Evolutionary conservation across 2,113 vertebrate species (phyloP).

Genomic region (Synodontis membranacea): DNA sequence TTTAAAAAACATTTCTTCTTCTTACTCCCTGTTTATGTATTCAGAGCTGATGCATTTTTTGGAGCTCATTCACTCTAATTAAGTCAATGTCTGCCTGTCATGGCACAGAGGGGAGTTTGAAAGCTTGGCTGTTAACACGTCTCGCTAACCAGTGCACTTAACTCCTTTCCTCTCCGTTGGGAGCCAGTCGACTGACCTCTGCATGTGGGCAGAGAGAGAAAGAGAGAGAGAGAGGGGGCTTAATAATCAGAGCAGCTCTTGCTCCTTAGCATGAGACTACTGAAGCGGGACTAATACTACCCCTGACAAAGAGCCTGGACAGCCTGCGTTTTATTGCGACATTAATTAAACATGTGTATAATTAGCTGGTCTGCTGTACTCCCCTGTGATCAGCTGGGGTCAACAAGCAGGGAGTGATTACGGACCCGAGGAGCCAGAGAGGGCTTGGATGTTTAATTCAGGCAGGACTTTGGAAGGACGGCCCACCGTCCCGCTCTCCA

Average conservation of each 20-base stretch:
- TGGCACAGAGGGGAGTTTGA: slow-evolving; percentile 64
- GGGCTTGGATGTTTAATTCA: slow-evolving; percentile 36
- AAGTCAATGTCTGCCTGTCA: slow-evolving; percentile 71
- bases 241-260: slow-evolving; percentile 62
- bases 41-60: slow-evolving; percentile 64
- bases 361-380: slow-evolving; percentile 54
- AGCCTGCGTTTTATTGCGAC: slow-evolving; percentile 71
- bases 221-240: slow-evolving; percentile 54
- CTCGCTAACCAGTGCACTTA: slow-evolving; percentile 71
- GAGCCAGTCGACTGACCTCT: slow-evolving; percentile 70
- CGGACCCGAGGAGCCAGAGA: slow-evolving; percentile 18
- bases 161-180: slow-evolving; percentile 66
- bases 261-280: slow-evolving; percentile 62
- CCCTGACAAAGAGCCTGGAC: slow-evolving; percentile 51
- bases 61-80: slow-evolving; percentile 73
- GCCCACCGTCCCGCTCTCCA: slow-evolving; percentile 81
- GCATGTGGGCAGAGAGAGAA: slow-evolving; percentile 35
- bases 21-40: slow-evolving; percentile 47
- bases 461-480: slow-evolving; percentile 64
- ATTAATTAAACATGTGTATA: slow-evolving; percentile 74
- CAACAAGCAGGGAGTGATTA: slow-evolving; percentile 42
- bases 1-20: slow-evolving; percentile 35
- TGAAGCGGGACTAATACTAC: slow-evolving; percentile 72
- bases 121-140: slow-evolving; percentile 74
- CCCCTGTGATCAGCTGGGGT: slow-evolving; percentile 47